These are phyloP conservation scores for Drosophila antonietae DNA, from an alignment of 2,888 invertebrate species.

Conservation along the genomic window DNA sequence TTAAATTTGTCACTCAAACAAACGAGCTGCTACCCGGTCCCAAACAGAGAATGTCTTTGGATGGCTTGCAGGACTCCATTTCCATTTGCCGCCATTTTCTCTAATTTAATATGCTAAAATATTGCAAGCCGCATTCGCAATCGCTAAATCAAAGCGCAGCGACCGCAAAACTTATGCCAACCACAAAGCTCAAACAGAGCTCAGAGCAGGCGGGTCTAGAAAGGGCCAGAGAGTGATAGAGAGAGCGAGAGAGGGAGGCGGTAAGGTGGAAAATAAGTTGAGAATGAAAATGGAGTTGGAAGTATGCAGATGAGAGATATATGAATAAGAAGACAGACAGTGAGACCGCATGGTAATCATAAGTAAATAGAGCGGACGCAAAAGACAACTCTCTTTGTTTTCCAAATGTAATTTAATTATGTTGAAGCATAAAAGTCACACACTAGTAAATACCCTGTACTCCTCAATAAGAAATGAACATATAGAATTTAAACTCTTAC, in stretches of 20 bases:
- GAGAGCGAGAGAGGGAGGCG: too few relatives aligned
- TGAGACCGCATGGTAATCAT: conserved; percentile 52
- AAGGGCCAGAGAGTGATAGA: background rate
- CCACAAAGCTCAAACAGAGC: conserved; percentile 50
- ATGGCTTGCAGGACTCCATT: conserved; percentile 16
- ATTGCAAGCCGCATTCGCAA: conserved; percentile 60
- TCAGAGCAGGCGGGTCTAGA: background rate
- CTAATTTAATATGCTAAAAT: conserved; percentile 80
- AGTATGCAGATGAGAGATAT: background rate
- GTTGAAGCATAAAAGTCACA: too few relatives aligned
- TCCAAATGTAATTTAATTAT: conserved; percentile 31
- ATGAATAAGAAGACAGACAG: conserved; percentile 12
- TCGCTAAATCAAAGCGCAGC: conserved; percentile 68
- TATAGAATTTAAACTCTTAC: too few relatives aligned
- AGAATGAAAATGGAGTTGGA: conserved; percentile 7
- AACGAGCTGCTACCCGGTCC: conserved; percentile 20
- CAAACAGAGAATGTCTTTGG: conserved; percentile 13
- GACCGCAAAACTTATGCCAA: conserved; percentile 66
- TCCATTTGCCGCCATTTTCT: conserved; percentile 63
- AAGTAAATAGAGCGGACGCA: conserved; percentile 43
- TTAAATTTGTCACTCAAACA: conserved; percentile 74
- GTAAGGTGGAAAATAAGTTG: background rate
- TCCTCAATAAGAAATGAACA: background rate
- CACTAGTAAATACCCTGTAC: background rate
- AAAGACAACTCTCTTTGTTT: conserved; percentile 7